Evolutionary conservation across 2,888 invertebrate species (phyloP).

Genomic region (Tinea pellionella): DNA sequence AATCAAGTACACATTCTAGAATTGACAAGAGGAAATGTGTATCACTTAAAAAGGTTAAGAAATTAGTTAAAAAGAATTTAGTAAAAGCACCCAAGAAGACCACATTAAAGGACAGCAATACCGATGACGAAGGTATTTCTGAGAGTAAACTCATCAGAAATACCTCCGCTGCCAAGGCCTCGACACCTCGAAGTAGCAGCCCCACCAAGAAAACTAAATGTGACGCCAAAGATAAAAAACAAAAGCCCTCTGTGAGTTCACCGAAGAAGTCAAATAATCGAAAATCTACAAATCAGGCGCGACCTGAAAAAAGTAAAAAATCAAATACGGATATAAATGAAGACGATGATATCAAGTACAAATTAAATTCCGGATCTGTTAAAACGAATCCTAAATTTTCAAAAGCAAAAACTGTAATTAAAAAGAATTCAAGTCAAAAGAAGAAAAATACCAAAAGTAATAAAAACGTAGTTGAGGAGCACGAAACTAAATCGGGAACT

Average conservation of each 20-base stretch:
- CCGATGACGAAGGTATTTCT: conserved; percentile 12
- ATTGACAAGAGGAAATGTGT: conserved; percentile 41
- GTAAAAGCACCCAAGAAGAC: conserved; percentile 41
- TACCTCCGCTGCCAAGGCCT: conserved; percentile 29
- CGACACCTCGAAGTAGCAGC: conserved; percentile 33
- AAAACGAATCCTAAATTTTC: conserved; percentile 39
- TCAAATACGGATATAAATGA: conserved; percentile 10
- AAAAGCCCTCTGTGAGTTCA: conserved; percentile 29
- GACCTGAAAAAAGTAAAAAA: conserved; percentile 16
- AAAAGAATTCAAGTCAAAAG: conserved; percentile 24
- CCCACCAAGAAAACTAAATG: conserved; percentile 46
- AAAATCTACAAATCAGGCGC: conserved; percentile 17
- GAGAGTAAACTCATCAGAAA: conserved; percentile 27
- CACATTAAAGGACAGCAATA: conserved; percentile 28
- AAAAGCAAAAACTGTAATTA: conserved; percentile 39
- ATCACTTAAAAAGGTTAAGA: conserved; percentile 43
- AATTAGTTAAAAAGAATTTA: conserved; percentile 37
- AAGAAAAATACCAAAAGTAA: not conserved
- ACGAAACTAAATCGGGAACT: conserved; percentile 19
- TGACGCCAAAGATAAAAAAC: conserved; percentile 49
- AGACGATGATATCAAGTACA: conserved; percentile 46
- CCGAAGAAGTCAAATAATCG: conserved; percentile 27
- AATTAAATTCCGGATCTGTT: conserved; percentile 44
- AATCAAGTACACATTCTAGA: conserved; percentile 33
- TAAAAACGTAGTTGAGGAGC: too few relatives aligned